A percentile compares a stretch with the other conserved stretches of the same genome.
Conservation (phyloP, 2,113 vertebrate genomes). For the Triplophysa siluroides region DNA sequence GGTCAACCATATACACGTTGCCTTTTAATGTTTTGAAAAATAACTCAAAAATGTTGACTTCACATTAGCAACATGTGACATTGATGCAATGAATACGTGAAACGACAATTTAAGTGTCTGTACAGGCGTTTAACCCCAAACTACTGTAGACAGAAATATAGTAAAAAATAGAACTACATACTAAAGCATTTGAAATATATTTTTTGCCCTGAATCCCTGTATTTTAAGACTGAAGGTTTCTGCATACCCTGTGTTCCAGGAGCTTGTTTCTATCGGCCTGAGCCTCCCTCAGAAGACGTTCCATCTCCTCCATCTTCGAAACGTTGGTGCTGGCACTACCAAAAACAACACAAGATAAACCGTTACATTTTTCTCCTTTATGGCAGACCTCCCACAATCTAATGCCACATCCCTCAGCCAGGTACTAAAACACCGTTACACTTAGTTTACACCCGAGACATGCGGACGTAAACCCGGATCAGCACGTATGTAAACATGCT, state of each 20-base stretch:
- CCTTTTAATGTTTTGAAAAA: too few relatives aligned
- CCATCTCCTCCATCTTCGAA: conserved; percentile 94
- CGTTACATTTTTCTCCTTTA: neutral
- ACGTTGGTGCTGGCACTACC: conserved; percentile 91
- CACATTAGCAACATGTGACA: too few relatives aligned
- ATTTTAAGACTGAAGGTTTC: conserved; percentile 17
- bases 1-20: too few relatives aligned
- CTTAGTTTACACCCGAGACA: neutral
- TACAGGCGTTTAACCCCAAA: too few relatives aligned
- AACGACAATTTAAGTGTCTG: too few relatives aligned
- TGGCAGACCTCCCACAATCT: neutral
- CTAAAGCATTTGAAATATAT: too few relatives aligned
- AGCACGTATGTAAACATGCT: conserved; percentile 5
- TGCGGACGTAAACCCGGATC: conserved; percentile 39
- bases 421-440: neutral
- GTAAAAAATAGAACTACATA: too few relatives aligned
- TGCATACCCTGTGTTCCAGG: conserved; percentile 85
- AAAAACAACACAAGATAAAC: neutral
- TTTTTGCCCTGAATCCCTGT: neutral
- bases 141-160: too few relatives aligned
- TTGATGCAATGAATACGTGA: too few relatives aligned
- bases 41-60: too few relatives aligned
- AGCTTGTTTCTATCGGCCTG: conserved; percentile 88
- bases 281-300: conserved; percentile 89
- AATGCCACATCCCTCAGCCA: neutral